Conservation (phyloP, 2,113 vertebrate species). For the Grallaria varia region DNA sequence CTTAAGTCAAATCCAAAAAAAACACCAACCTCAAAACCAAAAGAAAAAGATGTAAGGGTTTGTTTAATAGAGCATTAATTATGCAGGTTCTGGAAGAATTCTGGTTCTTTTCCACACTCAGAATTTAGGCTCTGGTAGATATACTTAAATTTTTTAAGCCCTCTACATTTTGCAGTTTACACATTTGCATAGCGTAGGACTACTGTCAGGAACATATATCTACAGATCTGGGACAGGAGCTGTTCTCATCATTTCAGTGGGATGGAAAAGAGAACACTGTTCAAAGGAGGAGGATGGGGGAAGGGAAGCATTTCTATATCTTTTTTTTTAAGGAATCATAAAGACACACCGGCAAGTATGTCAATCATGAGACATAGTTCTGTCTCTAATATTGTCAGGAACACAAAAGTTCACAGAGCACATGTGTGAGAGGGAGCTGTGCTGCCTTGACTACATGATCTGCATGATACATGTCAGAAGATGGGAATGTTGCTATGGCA, state of each 20-base stretch:
- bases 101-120: not conserved
- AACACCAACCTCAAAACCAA: not conserved
- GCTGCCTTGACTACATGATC: conserved; percentile 32
- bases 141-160: conserved; percentile 25
- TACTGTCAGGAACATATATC: conserved; percentile 56
- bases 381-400: conserved; percentile 21
- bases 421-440: conserved; percentile 41
- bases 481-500: conserved; percentile 41
- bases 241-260: conserved; percentile 55
- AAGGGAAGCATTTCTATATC: conserved; percentile 33
- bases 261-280: conserved; percentile 52
- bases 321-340: conserved; percentile 26
- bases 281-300: conserved; percentile 48
- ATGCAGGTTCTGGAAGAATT: conserved; percentile 2
- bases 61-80: conserved; percentile 20
- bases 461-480: conserved; percentile 33
- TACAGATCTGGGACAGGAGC: conserved; percentile 43
- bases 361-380: conserved; percentile 41
- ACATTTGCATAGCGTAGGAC: conserved; percentile 57
- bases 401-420: conserved; percentile 38
- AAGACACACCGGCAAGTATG: conserved; percentile 24
- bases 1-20: not conserved
- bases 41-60: not conserved
- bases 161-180: conserved; percentile 51
- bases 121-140: conserved; percentile 31